Evolutionary conservation across 1,140 invertebrate species (phyloP).

Genomic region (Danaus plexippus): DNA sequence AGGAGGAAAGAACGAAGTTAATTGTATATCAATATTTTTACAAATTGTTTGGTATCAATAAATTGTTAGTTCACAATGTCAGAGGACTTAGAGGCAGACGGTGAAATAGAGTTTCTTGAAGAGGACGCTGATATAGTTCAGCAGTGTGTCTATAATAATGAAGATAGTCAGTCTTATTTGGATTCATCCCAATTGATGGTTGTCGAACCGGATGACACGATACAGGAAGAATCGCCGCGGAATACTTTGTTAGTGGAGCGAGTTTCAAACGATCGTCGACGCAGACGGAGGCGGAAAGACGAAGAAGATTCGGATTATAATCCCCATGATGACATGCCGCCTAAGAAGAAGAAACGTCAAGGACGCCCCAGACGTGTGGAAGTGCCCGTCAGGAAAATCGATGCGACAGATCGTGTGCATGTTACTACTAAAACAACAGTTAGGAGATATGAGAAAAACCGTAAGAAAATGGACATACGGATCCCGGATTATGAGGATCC

Average conservation of each 20-base stretch:
- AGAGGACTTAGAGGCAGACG: slow-evolving; percentile 21
- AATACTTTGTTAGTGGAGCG: slow-evolving; percentile 37
- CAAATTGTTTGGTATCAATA: too few species aligned
- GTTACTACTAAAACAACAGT: slow-evolving; percentile 4
- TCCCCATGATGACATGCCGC: slow-evolving; percentile 33
- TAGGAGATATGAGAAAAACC: slow-evolving; percentile 10
- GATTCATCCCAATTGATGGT: not conserved
- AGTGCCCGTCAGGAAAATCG: slow-evolving; percentile 1
- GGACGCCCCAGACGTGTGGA: not conserved
- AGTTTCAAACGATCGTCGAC: slow-evolving; percentile 10
- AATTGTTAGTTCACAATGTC: too few species aligned
- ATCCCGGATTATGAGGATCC: slow-evolving; percentile 61
- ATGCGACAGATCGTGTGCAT: slow-evolving; percentile 1
- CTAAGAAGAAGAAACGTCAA: slow-evolving; percentile 15
- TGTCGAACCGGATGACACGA: not conserved
- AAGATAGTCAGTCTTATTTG: not conserved
- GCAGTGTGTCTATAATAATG: slow-evolving; percentile 44
- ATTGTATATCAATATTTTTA: too few species aligned
- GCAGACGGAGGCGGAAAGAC: slow-evolving; percentile 30
- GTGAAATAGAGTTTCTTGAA: slow-evolving; percentile 57
- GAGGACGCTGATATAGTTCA: slow-evolving; percentile 65
- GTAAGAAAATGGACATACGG: slow-evolving; percentile 24
- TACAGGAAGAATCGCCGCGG: slow-evolving; percentile 9
- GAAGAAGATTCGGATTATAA: slow-evolving; percentile 55
- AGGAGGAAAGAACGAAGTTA: too few species aligned